These are phyloP conservation scores for Conus canariensis DNA, from an alignment of 2,888 invertebrate species.

Conservation along the genomic window DNA sequence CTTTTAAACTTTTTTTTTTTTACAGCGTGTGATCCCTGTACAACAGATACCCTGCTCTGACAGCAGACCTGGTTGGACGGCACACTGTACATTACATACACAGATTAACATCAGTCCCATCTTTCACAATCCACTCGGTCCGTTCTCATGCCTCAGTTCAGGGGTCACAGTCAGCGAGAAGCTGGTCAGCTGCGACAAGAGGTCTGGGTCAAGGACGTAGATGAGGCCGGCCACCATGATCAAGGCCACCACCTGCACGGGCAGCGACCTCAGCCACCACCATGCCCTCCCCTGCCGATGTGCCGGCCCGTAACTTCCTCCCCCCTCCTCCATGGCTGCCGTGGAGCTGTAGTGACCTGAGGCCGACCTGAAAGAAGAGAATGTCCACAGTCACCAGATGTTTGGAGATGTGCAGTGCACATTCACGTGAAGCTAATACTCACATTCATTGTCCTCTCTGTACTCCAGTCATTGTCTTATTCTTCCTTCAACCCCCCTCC, in stretches of 20 bases:
- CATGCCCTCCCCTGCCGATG: neutral
- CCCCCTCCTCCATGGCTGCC: slow-evolving; percentile 3
- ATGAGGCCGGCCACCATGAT: slow-evolving; percentile 66
- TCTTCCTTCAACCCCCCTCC: no score
- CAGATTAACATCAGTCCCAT: neutral
- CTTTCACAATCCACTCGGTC: slow-evolving; percentile 80
- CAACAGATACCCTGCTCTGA: no score
- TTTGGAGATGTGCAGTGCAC: neutral
- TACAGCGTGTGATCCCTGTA: no score
- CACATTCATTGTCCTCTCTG: no score
- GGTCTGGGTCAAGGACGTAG: slow-evolving; percentile 68
- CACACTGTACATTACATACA: neutral
- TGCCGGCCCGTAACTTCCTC: neutral
- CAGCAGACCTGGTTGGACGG: no score
- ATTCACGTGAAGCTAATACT: neutral
- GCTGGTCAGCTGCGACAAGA: slow-evolving; percentile 82
- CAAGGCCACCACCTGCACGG: slow-evolving; percentile 65
- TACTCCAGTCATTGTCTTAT: no score
- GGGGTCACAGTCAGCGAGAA: slow-evolving; percentile 88
- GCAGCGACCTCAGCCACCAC: slow-evolving; percentile 63
- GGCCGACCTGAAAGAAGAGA: slow-evolving; percentile 1
- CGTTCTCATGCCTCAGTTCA: slow-evolving; percentile 89
- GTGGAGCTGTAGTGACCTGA: neutral
- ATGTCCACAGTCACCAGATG: neutral
- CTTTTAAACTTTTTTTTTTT: no score